Conservation (phyloP, 30 jellyfish, hydroid and myxozoan species). For the Rhopilema esculentum region DNA sequence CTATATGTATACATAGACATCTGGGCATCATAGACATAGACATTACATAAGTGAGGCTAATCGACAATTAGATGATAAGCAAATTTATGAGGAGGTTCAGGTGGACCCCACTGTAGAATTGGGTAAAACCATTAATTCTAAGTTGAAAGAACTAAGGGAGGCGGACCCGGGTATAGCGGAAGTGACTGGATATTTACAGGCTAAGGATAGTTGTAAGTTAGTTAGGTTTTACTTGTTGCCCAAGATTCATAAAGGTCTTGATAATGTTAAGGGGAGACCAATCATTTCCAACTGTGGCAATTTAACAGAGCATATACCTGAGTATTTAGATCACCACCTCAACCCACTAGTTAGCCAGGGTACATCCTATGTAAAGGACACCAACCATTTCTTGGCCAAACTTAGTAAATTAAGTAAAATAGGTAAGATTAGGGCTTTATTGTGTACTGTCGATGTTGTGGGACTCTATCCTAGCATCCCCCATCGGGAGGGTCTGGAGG, state of each 20-base stretch:
- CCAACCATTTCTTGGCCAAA: slow-evolving; percentile 12
- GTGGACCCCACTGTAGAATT: no score
- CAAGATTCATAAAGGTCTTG: slow-evolving; percentile 15
- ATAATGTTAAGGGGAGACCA: slow-evolving; percentile 26
- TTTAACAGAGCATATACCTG: slow-evolving; percentile 17
- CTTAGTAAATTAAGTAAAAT: slow-evolving; percentile 6
- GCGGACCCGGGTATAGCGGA: no score
- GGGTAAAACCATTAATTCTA: neutral
- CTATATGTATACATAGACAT: no score
- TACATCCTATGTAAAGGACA: slow-evolving; percentile 30
- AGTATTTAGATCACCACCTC: slow-evolving; percentile 19
- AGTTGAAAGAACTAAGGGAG: no score
- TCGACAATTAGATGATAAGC: no score
- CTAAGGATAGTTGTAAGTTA: neutral
- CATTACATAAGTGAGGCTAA: no score
- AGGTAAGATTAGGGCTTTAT: slow-evolving; percentile 7
- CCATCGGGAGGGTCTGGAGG: slow-evolving; percentile 9
- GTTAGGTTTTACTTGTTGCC: slow-evolving; percentile 45
- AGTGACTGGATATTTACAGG: neutral
- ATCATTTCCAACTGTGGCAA: slow-evolving; percentile 48
- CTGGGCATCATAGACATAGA: no score
- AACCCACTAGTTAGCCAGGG: slow-evolving; percentile 22
- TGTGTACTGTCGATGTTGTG: slow-evolving; percentile 44
- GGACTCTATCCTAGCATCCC: no score
- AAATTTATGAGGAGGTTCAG: no score